These are phyloP conservation scores for Orchesellides sinensis DNA, from an alignment of 2,888 invertebrate species.

Conservation along the genomic window DNA sequence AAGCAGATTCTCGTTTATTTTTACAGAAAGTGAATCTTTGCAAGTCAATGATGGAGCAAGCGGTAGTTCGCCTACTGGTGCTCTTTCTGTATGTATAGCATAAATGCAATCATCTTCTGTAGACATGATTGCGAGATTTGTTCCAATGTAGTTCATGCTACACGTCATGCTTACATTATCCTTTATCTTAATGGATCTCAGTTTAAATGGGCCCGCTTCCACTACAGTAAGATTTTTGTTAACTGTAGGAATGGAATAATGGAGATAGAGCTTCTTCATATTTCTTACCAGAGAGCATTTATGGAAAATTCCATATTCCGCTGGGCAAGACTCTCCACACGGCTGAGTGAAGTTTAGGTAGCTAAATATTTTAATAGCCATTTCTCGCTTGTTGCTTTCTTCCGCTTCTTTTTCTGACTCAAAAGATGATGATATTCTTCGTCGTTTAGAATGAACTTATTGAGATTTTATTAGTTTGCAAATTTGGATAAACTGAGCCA, in stretches of 20 bases:
- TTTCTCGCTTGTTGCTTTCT: too few relatives aligned
- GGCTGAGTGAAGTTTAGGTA: conserved; percentile 60
- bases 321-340: conserved; percentile 49
- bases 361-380: too few relatives aligned
- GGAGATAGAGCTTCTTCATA: conserved; percentile 20
- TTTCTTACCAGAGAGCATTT: conserved; percentile 7
- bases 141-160: conserved; percentile 48
- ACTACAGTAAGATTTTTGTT: conserved; percentile 26
- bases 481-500: too few relatives aligned
- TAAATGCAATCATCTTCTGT: conserved; percentile 57
- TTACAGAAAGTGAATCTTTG: conserved; percentile 12
- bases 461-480: too few relatives aligned
- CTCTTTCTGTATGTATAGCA: conserved; percentile 19
- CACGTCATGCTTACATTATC: too few relatives aligned
- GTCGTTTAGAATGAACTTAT: too few relatives aligned
- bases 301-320: conserved; percentile 51
- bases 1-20: background rate
- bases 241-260: conserved; percentile 52
- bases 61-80: conserved; percentile 29
- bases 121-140: conserved; percentile 30
- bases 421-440: too few relatives aligned
- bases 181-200: conserved; percentile 21
- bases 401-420: too few relatives aligned
- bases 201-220: conserved; percentile 58
- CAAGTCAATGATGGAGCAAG: conserved; percentile 7